These are phyloP conservation scores for Cuculus canorus DNA, from an alignment of 2,797 vertebrate genomes.

Conservation along the genomic window DNA sequence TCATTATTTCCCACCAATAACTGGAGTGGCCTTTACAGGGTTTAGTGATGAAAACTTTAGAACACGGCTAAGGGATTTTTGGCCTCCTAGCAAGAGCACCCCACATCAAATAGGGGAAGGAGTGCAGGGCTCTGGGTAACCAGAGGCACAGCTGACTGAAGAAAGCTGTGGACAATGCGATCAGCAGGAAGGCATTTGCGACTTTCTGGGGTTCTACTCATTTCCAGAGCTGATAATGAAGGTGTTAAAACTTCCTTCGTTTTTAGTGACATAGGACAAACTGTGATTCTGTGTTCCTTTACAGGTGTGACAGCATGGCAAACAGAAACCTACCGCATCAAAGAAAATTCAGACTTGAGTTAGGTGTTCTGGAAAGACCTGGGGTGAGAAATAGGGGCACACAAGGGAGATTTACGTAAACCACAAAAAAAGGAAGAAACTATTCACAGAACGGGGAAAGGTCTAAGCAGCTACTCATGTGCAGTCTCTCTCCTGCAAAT, in stretches of 20 bases:
- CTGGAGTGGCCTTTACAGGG: not conserved
- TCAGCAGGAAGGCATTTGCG: not conserved
- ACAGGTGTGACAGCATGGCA: not conserved
- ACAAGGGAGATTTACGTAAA: not conserved
- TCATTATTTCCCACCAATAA: not conserved
- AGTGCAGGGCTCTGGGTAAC: rapidly evolving
- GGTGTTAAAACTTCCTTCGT: not conserved
- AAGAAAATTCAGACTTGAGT: not conserved
- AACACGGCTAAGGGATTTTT: not conserved
- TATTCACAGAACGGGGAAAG: not conserved
- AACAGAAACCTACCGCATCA: not conserved
- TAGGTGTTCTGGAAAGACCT: not conserved
- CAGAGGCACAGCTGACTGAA: not conserved
- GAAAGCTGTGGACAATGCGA: not conserved
- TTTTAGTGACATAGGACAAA: not conserved
- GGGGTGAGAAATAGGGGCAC: not conserved
- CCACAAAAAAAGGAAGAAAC: not conserved
- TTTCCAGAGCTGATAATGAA: not conserved
- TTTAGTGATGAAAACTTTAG: not conserved
- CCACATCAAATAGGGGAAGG: not conserved
- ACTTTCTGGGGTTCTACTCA: not conserved
- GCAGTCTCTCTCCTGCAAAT: not conserved
- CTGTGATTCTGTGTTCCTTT: not conserved
- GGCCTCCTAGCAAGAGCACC: not conserved
- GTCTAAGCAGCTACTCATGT: not conserved